Percentiles rank a stretch among this genome's conserved stretches.
Conservation (phyloP, 2,113 vertebrate species). For the Columba janthina region DNA sequence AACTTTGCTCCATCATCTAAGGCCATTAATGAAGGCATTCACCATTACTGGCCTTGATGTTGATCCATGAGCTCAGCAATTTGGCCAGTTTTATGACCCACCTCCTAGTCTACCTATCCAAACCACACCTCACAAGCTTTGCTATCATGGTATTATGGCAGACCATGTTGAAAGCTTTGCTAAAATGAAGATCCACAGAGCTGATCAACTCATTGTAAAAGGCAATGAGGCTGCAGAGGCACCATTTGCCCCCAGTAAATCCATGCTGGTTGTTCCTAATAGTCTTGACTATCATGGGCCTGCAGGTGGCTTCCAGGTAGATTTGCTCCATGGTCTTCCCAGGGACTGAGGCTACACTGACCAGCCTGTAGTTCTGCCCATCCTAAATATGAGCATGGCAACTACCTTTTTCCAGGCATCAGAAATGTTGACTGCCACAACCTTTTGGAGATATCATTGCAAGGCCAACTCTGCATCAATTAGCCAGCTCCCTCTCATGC, state of each 20-base stretch:
- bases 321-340: background rate
- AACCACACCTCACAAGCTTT: background rate
- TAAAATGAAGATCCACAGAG: background rate
- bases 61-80: background rate
- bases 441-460: background rate
- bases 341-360: background rate
- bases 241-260: background rate
- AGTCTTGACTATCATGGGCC: background rate
- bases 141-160: background rate
- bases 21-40: background rate
- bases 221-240: background rate
- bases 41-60: background rate
- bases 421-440: background rate
- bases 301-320: background rate
- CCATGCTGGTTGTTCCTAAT: background rate
- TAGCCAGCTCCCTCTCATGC: background rate
- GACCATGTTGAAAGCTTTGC: background rate
- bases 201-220: background rate
- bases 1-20: background rate
- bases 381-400: rapidly evolving
- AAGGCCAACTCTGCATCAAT: background rate
- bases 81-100: background rate
- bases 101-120: background rate
- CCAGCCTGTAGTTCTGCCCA: background rate
- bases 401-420: background rate